Evolutionary conservation across 2,888 invertebrate genomes (phyloP), one percentile per base, ranked within the genome.

Genomic region (Brassicogethes aeneus): DNA sequence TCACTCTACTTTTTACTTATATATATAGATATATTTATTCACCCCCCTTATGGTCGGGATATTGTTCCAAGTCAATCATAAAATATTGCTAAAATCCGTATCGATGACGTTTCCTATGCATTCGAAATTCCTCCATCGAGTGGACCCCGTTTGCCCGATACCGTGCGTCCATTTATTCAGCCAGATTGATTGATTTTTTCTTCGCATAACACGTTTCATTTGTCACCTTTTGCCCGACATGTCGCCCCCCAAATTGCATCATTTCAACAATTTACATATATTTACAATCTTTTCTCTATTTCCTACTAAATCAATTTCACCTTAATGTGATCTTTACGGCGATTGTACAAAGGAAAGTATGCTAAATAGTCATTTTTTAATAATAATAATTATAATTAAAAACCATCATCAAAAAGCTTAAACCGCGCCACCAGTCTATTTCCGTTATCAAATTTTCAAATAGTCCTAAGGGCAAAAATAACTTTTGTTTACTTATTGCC

Each of bases 101-200:
- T 62, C 64, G 64, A 62, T 64, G 65, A 65, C 66, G 59, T 62
- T 66, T 65, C 59, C 57, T n/a, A 66, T 66, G 65, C 64, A 66
- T 66, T 66, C 62, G 59, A 64, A 65, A 63, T 62, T 59, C 51
- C 52, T 44, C 43, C 53, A 53, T 53, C 51, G 40, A 47, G 33
- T 51, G 51, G 55, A 51, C 50, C 44, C 40, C 51, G 39, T 51
- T 51, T 49, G 52, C 53, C 47, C 49, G 49, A 48, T 49, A 48
- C 47, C 48, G 39, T 50, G 42, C 45, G 56, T 59, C 57, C 57
- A 58, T 60, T 60, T 59, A 60, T 57, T 57, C 56, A 61, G 61
- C 61, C 57, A 59, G 60, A 61, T 61, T 23, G 23, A 23, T 23
- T n/a, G n/a, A n/a, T n/a, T n/a, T 23, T 23, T 23, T 10, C 10